A percentile compares a stretch with the other conserved stretches of the same genome.
Evolutionary conservation across 2,888 invertebrate species (phyloP).

Genomic region (Poecilobothrus nobilitatus): DNA sequence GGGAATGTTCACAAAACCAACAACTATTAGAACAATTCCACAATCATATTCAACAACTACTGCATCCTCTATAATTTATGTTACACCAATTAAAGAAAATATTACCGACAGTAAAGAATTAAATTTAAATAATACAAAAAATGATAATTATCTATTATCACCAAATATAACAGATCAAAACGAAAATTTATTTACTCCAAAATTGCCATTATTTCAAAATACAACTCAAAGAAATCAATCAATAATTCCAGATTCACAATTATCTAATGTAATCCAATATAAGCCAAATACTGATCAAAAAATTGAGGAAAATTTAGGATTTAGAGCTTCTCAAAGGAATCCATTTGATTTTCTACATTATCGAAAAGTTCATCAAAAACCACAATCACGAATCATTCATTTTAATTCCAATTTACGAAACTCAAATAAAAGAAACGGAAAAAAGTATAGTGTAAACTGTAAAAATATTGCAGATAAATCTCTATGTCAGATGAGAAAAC

Average conservation of each 20-base stretch:
- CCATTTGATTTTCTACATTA: neutral
- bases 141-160: too few species aligned
- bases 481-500: neutral
- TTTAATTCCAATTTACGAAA: neutral
- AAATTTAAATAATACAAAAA: too few species aligned
- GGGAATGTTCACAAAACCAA: constrained; percentile 7
- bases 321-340: neutral
- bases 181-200: too few species aligned
- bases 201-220: neutral
- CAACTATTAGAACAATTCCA: neutral
- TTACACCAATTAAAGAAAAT: neutral
- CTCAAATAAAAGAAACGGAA: neutral
- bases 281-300: neutral
- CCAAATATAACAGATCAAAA: too few species aligned
- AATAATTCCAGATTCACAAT: neutral
- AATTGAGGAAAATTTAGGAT: neutral
- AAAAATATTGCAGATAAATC: neutral
- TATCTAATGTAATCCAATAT: neutral
- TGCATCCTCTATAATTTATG: neutral
- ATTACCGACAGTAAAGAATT: neutral
- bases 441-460: neutral
- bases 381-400: neutral
- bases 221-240: neutral
- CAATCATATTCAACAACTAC: neutral
- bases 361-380: neutral